Percentiles rank a stretch among this genome's conserved stretches.
These are phyloP conservation scores for Eulemur coronatus DNA, from an alignment of 2,797 vertebrate genomes.

Conservation along the genomic window DNA sequence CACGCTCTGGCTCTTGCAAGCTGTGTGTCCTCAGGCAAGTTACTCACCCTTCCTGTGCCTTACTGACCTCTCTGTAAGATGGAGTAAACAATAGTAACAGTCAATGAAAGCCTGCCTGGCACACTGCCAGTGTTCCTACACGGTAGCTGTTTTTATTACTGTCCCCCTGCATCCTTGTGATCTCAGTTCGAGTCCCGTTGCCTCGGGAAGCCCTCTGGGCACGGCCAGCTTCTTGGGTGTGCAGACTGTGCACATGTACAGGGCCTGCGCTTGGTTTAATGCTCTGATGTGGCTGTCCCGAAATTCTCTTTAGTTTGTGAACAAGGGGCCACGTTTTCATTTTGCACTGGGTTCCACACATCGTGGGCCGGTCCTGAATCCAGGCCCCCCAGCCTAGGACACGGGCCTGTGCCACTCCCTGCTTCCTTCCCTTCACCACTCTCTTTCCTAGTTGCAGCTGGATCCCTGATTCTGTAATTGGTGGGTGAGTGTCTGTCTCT, in stretches of 20 bases:
- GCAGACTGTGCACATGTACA: neutral
- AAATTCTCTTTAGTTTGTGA: neutral
- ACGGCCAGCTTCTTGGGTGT: neutral
- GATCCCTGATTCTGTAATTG: neutral
- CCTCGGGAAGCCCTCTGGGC: neutral
- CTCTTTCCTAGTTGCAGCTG: neutral
- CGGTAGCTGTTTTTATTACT: neutral
- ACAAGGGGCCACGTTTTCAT: neutral
- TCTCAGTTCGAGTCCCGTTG: fast-evolving
- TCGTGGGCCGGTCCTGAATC: neutral
- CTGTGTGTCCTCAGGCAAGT: neutral
- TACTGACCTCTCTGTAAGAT: neutral
- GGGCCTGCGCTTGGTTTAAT: neutral
- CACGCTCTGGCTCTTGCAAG: neutral
- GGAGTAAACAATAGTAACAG: neutral
- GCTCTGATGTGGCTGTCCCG: neutral
- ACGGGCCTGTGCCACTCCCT: neutral
- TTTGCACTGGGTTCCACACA: neutral
- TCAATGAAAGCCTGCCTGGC: neutral
- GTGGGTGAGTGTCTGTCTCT: neutral
- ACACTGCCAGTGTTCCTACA: fast-evolving
- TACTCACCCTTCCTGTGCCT: neutral
- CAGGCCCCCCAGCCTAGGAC: neutral
- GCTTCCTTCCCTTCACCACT: neutral
- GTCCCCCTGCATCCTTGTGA: neutral